Evolutionary conservation across 2,113 vertebrate genomes (phyloP), one percentile per base, ranked within the genome.

Genomic region (Lynx canadensis): DNA sequence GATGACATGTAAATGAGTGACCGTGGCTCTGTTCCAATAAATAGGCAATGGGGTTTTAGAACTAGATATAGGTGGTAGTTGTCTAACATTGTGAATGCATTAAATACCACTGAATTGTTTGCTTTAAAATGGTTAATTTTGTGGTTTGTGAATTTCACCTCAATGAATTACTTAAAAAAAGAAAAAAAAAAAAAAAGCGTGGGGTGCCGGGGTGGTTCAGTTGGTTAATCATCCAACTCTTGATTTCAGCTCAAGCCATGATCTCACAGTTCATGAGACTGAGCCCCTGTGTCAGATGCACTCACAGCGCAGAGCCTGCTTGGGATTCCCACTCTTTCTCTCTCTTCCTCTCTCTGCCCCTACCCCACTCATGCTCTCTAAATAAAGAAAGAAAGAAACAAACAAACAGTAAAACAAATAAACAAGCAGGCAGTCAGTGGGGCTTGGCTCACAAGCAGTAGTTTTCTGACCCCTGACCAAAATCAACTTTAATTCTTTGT

Each of bases 61-160:
- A 83, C 27, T 65, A 91, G 60, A 71, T 55, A 92, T 68, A 96
- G 16, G 27, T 91, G 55, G 27, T 48, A 21, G 52, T 79, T 96
- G 48, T 16, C 68, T 7, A 84, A 69, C 45, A 63, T 1, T 91
- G 63, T 84, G 11, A 79, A 45, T 93, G 36, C 71, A 93, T 55
- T 76, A 63, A 85, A 87, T 78, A 60, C 52, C 21, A 55, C 31
- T 55, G 12, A 68, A 71, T 66, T 92, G 11, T 83, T 89, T 41
- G 52, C 74, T 88, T 89, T 36, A 78, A 97, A 89, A 45, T 60
- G 27, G 48, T 74, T 91, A 65, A 29, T 97, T 96, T 80, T 73
- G 21, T 93, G 50, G 63, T 60, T 71, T 13, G 19, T 83, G 57
- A 93, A 95, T 89, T 90, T 97, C n/a, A 63, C 33, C 7, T 87